Percentiles rank a stretch among this genome's conserved stretches.
phyloP scores from a whole-genome alignment of 2,888 invertebrate species.

The Tridacna crocea region DNA sequence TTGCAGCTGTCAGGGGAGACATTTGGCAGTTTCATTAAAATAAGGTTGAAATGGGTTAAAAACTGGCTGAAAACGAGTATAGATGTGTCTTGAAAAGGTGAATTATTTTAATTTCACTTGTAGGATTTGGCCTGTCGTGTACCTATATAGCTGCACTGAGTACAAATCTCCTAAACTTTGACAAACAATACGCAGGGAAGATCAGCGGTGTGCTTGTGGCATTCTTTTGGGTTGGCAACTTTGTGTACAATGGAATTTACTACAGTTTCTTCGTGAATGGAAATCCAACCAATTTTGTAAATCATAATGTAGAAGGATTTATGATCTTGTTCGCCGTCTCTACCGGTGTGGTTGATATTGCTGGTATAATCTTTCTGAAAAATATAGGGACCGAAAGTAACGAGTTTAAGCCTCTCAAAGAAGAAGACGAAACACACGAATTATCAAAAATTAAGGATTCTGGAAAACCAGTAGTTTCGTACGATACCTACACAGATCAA shows the following conservation, averaged over 20 bases:
- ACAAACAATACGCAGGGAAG: neutral
- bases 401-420: too few relatives aligned
- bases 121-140: neutral
- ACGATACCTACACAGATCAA: neutral
- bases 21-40: too few relatives aligned
- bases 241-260: neutral
- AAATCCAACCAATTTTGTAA: neutral
- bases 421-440: too few relatives aligned
- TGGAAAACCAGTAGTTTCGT: too few relatives aligned
- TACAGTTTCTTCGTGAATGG: neutral
- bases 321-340: neutral
- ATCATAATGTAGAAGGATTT: neutral
- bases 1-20: too few relatives aligned
- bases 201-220: neutral
- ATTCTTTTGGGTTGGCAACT: neutral
- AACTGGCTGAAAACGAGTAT: too few relatives aligned
- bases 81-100: neutral
- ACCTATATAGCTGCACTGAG: neutral
- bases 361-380: neutral
- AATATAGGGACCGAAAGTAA: too few relatives aligned
- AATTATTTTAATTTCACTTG: neutral
- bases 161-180: neutral
- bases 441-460: too few relatives aligned
- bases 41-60: too few relatives aligned
- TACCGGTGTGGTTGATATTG: neutral